phyloP scores from a whole-genome alignment of 2,888 invertebrate genomes.

The Drosophila atroscutellata region DNA sequence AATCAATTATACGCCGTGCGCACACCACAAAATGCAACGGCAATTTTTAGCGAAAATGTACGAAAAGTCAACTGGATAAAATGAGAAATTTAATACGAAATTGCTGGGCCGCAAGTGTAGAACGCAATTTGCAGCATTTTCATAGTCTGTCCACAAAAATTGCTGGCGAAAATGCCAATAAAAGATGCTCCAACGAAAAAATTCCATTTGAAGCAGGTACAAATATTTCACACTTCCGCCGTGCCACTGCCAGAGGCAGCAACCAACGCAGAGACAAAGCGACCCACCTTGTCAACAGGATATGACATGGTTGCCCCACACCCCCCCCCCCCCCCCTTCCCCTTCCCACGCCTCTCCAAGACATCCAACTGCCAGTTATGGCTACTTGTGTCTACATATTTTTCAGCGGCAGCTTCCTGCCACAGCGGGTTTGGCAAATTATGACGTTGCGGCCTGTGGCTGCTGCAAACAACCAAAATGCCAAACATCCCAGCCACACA shows the following conservation, averaged over 20 bases:
- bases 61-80: background rate
- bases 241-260: constrained; percentile 11
- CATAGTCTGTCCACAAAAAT: constrained; percentile 72
- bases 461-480: constrained; percentile 43
- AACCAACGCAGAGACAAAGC: background rate
- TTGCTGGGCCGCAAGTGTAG: constrained; percentile 35
- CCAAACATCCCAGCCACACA: constrained; percentile 43
- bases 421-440: constrained; percentile 60
- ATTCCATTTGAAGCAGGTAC: constrained; percentile 71
- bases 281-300: constrained; percentile 70
- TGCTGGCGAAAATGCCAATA: constrained; percentile 71
- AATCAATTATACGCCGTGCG: constrained; percentile 72
- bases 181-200: constrained; percentile 78
- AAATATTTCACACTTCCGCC: constrained; percentile 78
- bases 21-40: constrained; percentile 40
- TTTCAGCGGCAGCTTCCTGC: constrained; percentile 64
- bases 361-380: constrained; percentile 6
- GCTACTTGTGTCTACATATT: constrained; percentile 52
- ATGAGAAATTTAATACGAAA: constrained; percentile 57
- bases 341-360: background rate
- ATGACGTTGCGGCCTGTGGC: constrained; percentile 57
- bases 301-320: constrained; percentile 63
- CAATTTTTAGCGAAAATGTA: constrained; percentile 45
- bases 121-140: constrained; percentile 58
- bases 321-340: too few relatives aligned